Conservation (phyloP, 1,140 invertebrate species). For the Papilio machaon region DNA sequence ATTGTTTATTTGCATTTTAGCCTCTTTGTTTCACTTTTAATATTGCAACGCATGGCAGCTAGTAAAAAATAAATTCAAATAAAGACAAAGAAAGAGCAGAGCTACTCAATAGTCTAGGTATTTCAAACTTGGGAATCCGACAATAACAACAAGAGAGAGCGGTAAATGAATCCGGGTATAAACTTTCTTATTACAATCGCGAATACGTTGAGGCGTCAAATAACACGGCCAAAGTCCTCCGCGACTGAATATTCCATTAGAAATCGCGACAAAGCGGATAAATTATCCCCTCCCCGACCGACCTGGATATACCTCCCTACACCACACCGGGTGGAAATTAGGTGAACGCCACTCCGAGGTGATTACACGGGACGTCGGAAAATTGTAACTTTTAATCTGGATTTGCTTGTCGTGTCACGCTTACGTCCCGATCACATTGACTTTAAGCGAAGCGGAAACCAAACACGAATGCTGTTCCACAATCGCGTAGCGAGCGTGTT, state of each 20-base stretch:
- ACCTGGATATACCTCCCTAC: background rate
- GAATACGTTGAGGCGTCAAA: slow-evolving; percentile 47
- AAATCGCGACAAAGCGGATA: slow-evolving; percentile 60
- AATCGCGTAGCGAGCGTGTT: no score
- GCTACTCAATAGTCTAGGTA: background rate
- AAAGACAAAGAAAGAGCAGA: background rate
- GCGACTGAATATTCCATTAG: slow-evolving; percentile 71
- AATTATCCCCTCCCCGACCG: slow-evolving; percentile 53
- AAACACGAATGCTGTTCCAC: no score
- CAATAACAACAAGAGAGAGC: slow-evolving; percentile 30
- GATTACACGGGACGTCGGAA: slow-evolving; percentile 64
- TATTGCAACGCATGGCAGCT: background rate
- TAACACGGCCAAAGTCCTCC: slow-evolving; percentile 49
- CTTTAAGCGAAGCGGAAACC: background rate
- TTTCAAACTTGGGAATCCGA: background rate
- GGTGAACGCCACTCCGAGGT: slow-evolving; percentile 59
- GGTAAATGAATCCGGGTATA: slow-evolving; percentile 33
- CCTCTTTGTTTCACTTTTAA: no score
- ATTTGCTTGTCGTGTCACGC: slow-evolving; percentile 43
- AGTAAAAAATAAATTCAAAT: background rate
- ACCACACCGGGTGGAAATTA: slow-evolving; percentile 58
- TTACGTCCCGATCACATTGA: background rate
- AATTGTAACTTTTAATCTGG: slow-evolving; percentile 60
- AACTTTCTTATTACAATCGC: slow-evolving; percentile 57
- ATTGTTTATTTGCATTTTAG: no score